Base-by-base conservation (phyloP, 1,140 invertebrate species). In the Drosophila lini region DNA sequence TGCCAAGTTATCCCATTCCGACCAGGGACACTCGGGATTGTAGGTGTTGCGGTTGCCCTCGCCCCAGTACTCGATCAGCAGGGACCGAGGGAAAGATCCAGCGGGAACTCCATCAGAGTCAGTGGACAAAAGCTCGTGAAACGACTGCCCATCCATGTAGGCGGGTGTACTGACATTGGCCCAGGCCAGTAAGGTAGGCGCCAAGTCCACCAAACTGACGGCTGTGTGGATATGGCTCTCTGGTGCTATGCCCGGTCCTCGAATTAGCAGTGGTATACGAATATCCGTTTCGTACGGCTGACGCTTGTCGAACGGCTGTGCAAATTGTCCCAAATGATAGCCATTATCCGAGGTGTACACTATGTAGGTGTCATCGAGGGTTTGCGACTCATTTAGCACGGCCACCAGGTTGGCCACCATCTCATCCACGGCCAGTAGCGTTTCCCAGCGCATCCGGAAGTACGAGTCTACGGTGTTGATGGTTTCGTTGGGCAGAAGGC, bases 211-310 rank as follows among this genome's bases (percentile, higher is more conserved):
- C 75, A 96, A 95, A 13, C 96, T 94, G 1, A 97, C 94, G 13
- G 95, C 94, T 50, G 94, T 93, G 19, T 93, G 75, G 44, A 94
- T 78, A 15, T 93, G 71, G 1, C 78, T 78, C 28, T 94, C 94
- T 56, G 91, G 79, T 31, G 80, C 74, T 25, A 97, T 93, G 1
- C 93, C 93, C 3, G 97, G 97, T 22, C 97, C 97, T 65, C 95
- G 93, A 5, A 98, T 94, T 31, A 98, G 79, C 13, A 98, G 92
- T 7, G 97, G 97, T 1, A 98, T 95, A 80, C 94, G 94, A 36
- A 97, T 96, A 86, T 98, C 97, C 5, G 96, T 96, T 85, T 98
- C 97, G 91, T 98, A 98, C 0, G 96, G 96, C 77, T 97, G 96
- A 22, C 97, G 93, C 91, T 98, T 98, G 92, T 98, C 97, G 83